Conservation (phyloP, 1,140 invertebrate species). For the Sycophaga agraensis region DNA sequence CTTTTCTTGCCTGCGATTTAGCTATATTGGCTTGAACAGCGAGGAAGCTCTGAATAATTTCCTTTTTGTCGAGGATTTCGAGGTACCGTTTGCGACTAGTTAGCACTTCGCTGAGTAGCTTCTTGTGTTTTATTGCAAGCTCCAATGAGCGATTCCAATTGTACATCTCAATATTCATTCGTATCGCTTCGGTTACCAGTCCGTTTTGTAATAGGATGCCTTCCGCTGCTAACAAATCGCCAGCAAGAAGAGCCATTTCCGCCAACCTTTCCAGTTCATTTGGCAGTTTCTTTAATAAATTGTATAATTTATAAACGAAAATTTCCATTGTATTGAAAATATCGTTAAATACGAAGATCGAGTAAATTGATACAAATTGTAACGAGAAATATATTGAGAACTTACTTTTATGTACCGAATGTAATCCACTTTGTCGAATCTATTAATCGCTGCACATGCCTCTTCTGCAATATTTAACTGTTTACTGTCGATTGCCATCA, state of each 20-base stretch:
- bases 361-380: neutral
- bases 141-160: conserved; percentile 89
- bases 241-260: conserved; percentile 78
- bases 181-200: conserved; percentile 74
- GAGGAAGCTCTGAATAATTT: conserved; percentile 65
- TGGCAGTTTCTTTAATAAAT: conserved; percentile 59
- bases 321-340: too few species aligned
- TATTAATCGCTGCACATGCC: conserved; percentile 87
- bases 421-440: conserved; percentile 90
- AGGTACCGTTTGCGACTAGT: conserved; percentile 76
- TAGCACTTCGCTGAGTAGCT: conserved; percentile 76
- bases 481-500: conserved; percentile 77
- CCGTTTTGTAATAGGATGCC: conserved; percentile 78
- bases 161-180: conserved; percentile 78
- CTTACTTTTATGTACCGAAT: conserved; percentile 78
- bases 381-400: neutral
- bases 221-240: conserved; percentile 80
- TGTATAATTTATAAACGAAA: too few species aligned
- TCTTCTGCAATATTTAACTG: conserved; percentile 85
- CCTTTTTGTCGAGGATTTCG: conserved; percentile 70
- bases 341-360: neutral
- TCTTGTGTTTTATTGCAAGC: conserved; percentile 78
- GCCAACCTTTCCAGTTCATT: conserved; percentile 68
- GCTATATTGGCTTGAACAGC: conserved; percentile 36
- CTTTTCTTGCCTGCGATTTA: conserved; percentile 10